Percentiles rank a stretch among this genome's conserved stretches.
Evolutionary conservation across 2,797 vertebrate species (phyloP).

Genomic region (Galago senegalensis): DNA sequence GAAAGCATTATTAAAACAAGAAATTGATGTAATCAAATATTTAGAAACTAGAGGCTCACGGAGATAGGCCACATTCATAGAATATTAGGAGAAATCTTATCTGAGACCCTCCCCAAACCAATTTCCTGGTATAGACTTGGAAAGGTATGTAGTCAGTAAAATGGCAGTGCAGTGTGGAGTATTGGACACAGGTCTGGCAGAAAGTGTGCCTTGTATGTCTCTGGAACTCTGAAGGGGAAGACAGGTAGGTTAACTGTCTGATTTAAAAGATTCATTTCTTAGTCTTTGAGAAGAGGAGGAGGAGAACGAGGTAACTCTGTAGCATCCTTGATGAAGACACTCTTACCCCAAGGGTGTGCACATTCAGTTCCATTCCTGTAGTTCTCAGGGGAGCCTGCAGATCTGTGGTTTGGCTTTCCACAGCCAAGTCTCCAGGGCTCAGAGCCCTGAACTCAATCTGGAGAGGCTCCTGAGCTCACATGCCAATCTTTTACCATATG

Average conservation of each 20-base stretch:
- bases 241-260: not conserved
- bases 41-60: not conserved
- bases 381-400: not conserved
- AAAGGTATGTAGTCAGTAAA: not conserved
- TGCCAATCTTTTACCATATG: not conserved
- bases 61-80: not conserved
- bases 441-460: slow-evolving; percentile 13
- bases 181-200: not conserved
- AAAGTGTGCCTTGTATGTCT: not conserved
- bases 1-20: not conserved
- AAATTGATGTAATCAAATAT: not conserved
- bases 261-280: not conserved
- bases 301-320: not conserved
- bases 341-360: not conserved
- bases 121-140: not conserved
- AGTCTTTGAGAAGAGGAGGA: not conserved
- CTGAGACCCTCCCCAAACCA: not conserved
- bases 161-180: not conserved
- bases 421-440: not conserved
- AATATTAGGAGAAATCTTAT: not conserved
- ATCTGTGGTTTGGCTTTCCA: not conserved
- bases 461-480: not conserved
- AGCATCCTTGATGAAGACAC: not conserved
- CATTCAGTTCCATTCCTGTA: not conserved
- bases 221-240: not conserved